Evolutionary conservation across 2,888 invertebrate species (phyloP).

Genomic region (Dysmachus trigonus): DNA sequence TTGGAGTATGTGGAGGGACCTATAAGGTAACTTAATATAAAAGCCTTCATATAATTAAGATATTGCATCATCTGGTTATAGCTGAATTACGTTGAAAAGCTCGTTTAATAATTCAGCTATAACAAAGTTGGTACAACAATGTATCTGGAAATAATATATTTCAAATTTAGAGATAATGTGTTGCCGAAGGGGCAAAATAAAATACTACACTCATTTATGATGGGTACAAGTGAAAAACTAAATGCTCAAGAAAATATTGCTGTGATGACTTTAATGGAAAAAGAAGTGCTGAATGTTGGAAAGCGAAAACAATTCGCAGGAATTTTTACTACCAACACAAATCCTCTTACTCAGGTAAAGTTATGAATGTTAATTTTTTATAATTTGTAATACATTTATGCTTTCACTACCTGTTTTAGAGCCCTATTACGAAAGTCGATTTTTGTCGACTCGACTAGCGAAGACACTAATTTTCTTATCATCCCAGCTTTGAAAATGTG

Average conservation of each 20-base stretch:
- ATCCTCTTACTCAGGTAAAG: slow-evolving; percentile 82
- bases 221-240: slow-evolving; percentile 77
- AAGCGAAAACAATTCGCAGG: slow-evolving; percentile 73
- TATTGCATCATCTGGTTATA: no score
- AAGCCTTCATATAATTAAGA: no score
- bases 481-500: no score
- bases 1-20: slow-evolving; percentile 80
- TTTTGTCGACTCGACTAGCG: no score
- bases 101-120: neutral
- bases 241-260: slow-evolving; percentile 79
- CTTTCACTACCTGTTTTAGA: no score
- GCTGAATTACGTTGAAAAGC: no score
- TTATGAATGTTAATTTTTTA: slow-evolving; percentile 11
- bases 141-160: neutral
- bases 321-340: slow-evolving; percentile 87
- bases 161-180: slow-evolving; percentile 65
- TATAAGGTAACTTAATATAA: slow-evolving; percentile 69
- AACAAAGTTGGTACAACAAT: neutral
- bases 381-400: neutral
- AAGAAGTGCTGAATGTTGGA: slow-evolving; percentile 75
- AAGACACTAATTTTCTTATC: no score
- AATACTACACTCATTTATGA: slow-evolving; percentile 86
- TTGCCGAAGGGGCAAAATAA: slow-evolving; percentile 73
- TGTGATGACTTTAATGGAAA: slow-evolving; percentile 81
- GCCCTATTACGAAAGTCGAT: no score